Percentiles rank a stretch among this genome's conserved stretches.
phyloP scores from a whole-genome alignment of 2,888 invertebrate species.

The Meloe dianella region DNA sequence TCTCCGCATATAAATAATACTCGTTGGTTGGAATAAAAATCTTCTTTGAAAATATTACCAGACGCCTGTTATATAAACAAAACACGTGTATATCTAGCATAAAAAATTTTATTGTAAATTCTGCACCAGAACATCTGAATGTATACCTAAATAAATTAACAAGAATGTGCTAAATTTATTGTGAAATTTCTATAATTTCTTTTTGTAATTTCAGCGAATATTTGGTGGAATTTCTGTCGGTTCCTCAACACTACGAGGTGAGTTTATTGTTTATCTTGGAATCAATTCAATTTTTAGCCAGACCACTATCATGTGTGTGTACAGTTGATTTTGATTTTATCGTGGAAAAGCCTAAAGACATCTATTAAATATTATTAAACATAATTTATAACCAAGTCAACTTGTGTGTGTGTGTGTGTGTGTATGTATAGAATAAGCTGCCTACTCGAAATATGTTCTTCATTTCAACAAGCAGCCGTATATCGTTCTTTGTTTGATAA shows the following conservation, averaged over 20 bases:
- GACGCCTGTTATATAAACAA: conserved; percentile 19
- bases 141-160: conserved; percentile 12
- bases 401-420: conserved; percentile 46
- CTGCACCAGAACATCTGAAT: conserved; percentile 26
- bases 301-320: neutral
- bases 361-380: conserved; percentile 58
- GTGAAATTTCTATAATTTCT: neutral
- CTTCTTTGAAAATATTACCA: conserved; percentile 1
- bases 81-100: conserved; percentile 49
- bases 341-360: conserved; percentile 52
- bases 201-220: neutral
- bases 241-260: neutral
- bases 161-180: neutral
- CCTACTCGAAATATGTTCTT: conserved; percentile 42
- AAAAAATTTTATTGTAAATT: conserved; percentile 46
- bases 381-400: conserved; percentile 57
- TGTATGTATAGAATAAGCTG: conserved; percentile 45
- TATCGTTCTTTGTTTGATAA: conserved; percentile 29
- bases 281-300: neutral
- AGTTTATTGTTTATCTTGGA: neutral
- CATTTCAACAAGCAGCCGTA: conserved; percentile 38
- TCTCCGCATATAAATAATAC: too few species aligned
- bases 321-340: conserved; percentile 12
- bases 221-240: neutral
- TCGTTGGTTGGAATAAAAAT: neutral